These are phyloP conservation scores for Panagrolaimus sp. DNA, from an alignment of 1,140 invertebrate genomes.

Conservation along the genomic window DNA sequence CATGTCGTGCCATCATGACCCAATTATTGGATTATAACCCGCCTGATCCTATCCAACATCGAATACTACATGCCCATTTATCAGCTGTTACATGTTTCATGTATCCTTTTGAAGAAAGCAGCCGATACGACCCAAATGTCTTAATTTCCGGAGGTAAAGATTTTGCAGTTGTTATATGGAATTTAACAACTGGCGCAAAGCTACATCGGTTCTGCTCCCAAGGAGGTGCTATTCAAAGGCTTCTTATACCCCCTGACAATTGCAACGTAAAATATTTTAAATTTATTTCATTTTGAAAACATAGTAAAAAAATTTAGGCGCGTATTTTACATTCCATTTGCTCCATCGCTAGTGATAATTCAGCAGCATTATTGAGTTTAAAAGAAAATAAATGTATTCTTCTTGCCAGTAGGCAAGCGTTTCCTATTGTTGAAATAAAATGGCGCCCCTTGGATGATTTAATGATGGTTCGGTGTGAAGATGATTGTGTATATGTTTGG, in stretches of 20 bases:
- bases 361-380: constrained; percentile 83
- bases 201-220: constrained; percentile 93
- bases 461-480: constrained; percentile 89
- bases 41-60: constrained; percentile 26
- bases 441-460: constrained; percentile 96
- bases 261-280: constrained; percentile 83
- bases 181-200: constrained; percentile 79
- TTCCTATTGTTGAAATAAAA: constrained; percentile 89
- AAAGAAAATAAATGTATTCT: constrained; percentile 89
- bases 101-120: constrained; percentile 84
- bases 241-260: constrained; percentile 82
- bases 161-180: constrained; percentile 95
- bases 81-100: constrained; percentile 88
- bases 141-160: constrained; percentile 91
- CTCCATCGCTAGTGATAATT: constrained; percentile 93
- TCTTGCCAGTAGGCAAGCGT: constrained; percentile 86
- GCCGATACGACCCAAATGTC: constrained; percentile 83
- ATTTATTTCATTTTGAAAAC: too few relatives aligned
- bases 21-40: constrained; percentile 71
- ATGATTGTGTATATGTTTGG: constrained; percentile 97
- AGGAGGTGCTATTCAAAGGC: constrained; percentile 74
- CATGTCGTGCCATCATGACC: constrained; percentile 86
- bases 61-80: constrained; percentile 76
- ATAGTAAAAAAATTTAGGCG: too few relatives aligned
- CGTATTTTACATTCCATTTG: constrained; percentile 89